Base-by-base conservation (phyloP, 2,113 vertebrate genomes). In the Nycticorax nycticorax region DNA sequence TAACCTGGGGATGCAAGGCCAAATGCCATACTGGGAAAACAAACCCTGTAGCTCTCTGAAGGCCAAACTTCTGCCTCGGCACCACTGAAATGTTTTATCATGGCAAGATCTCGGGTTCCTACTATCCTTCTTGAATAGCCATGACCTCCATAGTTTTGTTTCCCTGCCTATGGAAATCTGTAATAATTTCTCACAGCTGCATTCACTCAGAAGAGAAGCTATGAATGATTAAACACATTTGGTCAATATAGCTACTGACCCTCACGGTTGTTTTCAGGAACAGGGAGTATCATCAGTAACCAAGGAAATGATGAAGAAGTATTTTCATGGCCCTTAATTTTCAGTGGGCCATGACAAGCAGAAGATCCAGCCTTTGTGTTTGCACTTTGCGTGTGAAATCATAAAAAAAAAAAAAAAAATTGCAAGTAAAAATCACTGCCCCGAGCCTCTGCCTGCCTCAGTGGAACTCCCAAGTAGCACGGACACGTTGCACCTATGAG, bases 11-110 rank as follows among this genome's bases (percentile, higher is more conserved):
- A 39, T 53, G 24, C 37, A 33, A 75, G 56, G n/a, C 37, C 69
- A 88, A 88, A 72, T 63, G n/a, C 82, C 28, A 59, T 56, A 10
- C 33, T 82, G 10, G 55, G 73, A 57, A 87, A 96, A 93, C 52
- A 75, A 92, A 78, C 8, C 6, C 20, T 41, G 7, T 26, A 72
- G 18, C 16, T 43, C 50, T 81, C 74, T 62, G 32, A 75, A 75
- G 62, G 63, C 8, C 19, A 66, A 85, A 68, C 20, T 72, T 64
- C 60, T 88, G 6, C 43, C 59, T 37, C 39, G 53, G 48, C 43
- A 68, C 30, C 33, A 56, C 6, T 64, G 53, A 68, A 64, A 72
- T 56, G 28, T 14, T 93, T 89, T 59, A n/a, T 47, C 20, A 22
- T n/a, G 43, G 8, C 30, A 88, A 62, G 45, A 73, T 43, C 48